These are phyloP conservation scores for Rhabdophis nuchalis DNA, from an alignment of 2,797 vertebrate genomes.

Conservation along the genomic window DNA sequence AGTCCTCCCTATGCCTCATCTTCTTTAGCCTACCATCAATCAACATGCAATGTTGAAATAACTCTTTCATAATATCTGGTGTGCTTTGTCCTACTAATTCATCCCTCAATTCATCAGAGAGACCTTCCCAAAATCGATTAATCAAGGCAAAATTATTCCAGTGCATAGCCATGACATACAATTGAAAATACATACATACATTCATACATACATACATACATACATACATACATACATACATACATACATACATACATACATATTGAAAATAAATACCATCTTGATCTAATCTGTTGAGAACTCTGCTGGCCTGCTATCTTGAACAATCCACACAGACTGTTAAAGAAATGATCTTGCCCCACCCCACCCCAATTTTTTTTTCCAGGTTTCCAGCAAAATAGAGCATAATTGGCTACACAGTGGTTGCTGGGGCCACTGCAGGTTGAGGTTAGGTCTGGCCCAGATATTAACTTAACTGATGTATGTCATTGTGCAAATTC, in stretches of 20 bases:
- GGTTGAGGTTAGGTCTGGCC: background rate
- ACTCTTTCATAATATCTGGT: background rate
- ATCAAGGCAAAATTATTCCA: background rate
- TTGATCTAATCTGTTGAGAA: background rate
- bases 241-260: too few species aligned
- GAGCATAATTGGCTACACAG: background rate
- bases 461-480: background rate
- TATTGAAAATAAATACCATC: background rate
- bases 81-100: background rate
- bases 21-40: background rate
- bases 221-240: too few species aligned
- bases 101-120: background rate
- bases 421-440: background rate
- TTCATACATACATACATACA: too few species aligned
- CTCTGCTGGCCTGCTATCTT: background rate
- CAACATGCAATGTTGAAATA: background rate
- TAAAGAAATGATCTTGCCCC: background rate
- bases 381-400: background rate
- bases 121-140: background rate
- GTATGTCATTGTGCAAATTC: background rate
- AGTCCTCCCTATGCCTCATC: background rate
- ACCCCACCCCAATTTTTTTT: background rate
- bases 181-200: background rate
- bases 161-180: background rate
- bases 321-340: background rate